Conservation (phyloP, 2,888 invertebrate genomes). For the Saturnia japonica region DNA sequence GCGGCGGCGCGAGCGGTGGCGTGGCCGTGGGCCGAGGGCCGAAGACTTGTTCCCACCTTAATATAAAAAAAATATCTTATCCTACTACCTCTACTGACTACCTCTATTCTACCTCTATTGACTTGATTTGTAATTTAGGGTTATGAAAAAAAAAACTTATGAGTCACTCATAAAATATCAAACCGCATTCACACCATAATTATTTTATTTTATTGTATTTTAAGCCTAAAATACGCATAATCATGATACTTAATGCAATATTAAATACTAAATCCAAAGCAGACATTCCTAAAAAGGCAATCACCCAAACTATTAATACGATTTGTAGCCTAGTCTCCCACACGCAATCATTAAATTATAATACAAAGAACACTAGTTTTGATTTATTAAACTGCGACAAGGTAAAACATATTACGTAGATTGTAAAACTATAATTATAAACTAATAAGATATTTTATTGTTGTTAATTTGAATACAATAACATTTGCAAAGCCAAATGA, state of each 20-base stretch:
- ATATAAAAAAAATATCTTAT: no score
- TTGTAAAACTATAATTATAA: not conserved
- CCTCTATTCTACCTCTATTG: no score
- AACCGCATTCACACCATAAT: not conserved
- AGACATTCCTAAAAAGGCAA: constrained; percentile 53
- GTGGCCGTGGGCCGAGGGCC: no score
- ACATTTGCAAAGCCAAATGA: not conserved
- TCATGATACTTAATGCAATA: not conserved
- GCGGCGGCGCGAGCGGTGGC: no score
- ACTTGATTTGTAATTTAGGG: not conserved
- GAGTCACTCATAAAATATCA: not conserved
- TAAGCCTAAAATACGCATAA: not conserved
- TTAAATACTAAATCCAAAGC: constrained; percentile 27
- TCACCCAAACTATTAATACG: constrained; percentile 38
- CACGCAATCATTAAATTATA: constrained; percentile 42
- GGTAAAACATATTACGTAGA: not conserved
- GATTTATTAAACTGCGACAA: constrained; percentile 22
- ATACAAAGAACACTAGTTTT: constrained; percentile 25
- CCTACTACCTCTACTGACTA: no score
- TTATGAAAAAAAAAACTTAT: not conserved
- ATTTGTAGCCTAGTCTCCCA: constrained; percentile 46
- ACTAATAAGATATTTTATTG: not conserved
- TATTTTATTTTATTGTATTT: not conserved
- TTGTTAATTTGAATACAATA: not conserved
- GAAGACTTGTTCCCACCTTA: no score